Base-by-base conservation (phyloP, 2,113 vertebrate genomes). In the Albula goreensis region DNA sequence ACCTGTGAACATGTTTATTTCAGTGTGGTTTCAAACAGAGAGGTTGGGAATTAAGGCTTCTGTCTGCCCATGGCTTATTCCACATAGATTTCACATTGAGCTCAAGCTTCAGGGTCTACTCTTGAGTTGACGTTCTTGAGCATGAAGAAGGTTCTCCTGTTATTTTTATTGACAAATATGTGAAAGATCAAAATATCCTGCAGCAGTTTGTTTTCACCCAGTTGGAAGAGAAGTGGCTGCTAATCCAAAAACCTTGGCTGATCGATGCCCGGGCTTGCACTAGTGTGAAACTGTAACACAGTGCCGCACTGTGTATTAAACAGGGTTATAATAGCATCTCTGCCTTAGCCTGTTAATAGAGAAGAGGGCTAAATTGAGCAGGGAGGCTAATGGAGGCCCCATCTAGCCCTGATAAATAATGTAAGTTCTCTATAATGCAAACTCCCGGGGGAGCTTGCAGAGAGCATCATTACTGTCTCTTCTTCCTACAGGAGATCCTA, bases 381-480 rank as follows among this genome's bases (percentile, higher is more conserved):
- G 92, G n/a, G 93, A 94, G 95, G 94, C 96, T 99, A 99, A 99
- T 99, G 98, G 98, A 99, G 92, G 96, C 96, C 96, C 96, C 93
- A 92, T 96, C 95, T 96, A 92, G 94, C 94, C 96, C 96, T 99
- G 97, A 99, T 99, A 98, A 99, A 99, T 99, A 99, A 99, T 99
- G 97, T 98, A 99, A 94, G 96, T 97, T 96, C 96, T 97, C 97
- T 97, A 97, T 98, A 98, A 98, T 97, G 97, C 95, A 86, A 92
- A 90, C 90, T 97, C 98, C 94, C 97, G 5, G 60, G 98, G 95
- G 97, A 96, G 90, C 86, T 92, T 94, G 94, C 96, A 96, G 97
- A 99, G 96, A 98, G 97, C 97, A 97, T 97, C 97, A 97, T 99
- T 99, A 99, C 97, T 97, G 97, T 95, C 97, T 98, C 95, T 96